These are phyloP conservation scores for Enteromius trimaculatus DNA, from an alignment of 2,797 vertebrate species.

Conservation along the genomic window DNA sequence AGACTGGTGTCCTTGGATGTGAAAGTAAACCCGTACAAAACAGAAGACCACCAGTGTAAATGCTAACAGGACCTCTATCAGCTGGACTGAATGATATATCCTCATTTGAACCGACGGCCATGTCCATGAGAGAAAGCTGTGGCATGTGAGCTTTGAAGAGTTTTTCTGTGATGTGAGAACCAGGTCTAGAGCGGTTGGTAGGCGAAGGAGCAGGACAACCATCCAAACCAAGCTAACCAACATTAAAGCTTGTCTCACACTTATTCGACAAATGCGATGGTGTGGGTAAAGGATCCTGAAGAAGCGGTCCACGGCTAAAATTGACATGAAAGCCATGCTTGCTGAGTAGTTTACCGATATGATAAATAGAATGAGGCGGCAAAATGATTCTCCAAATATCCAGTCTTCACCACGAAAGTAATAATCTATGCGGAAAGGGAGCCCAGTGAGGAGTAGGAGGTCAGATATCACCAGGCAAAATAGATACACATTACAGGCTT, in stretches of 20 bases:
- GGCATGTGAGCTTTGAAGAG: slow-evolving; percentile 45
- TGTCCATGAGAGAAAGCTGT: slow-evolving; percentile 46
- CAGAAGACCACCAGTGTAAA: slow-evolving; percentile 41
- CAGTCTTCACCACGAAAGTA: slow-evolving; percentile 62
- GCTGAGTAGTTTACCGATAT: slow-evolving; percentile 74
- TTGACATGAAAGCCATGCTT: slow-evolving; percentile 76
- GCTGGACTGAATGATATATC: slow-evolving; percentile 41
- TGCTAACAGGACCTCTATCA: slow-evolving; percentile 39
- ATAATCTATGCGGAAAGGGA: slow-evolving; percentile 75
- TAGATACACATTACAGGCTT: slow-evolving; percentile 70
- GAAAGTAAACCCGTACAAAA: slow-evolving; percentile 31
- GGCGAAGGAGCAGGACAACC: slow-evolving; percentile 66
- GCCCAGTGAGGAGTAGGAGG: slow-evolving; percentile 74
- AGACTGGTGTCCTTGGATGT: slow-evolving; percentile 55
- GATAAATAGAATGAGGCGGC: slow-evolving; percentile 74
- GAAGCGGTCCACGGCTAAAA: slow-evolving; percentile 76
- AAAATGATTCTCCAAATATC: slow-evolving; percentile 65
- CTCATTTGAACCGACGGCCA: slow-evolving; percentile 34
- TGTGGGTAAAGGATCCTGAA: slow-evolving; percentile 78
- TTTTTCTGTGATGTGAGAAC: slow-evolving; percentile 45
- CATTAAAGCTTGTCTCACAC: slow-evolving; percentile 10
- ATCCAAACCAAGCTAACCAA: slow-evolving; percentile 66
- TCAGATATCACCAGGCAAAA: slow-evolving; percentile 77
- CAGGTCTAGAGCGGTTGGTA: slow-evolving; percentile 70
- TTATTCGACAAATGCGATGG: slow-evolving; percentile 66